Evolutionary conservation across 2,113 vertebrate species (phyloP), one percentile per base, ranked within the genome.

Genomic region (Synchiropus splendidus): DNA sequence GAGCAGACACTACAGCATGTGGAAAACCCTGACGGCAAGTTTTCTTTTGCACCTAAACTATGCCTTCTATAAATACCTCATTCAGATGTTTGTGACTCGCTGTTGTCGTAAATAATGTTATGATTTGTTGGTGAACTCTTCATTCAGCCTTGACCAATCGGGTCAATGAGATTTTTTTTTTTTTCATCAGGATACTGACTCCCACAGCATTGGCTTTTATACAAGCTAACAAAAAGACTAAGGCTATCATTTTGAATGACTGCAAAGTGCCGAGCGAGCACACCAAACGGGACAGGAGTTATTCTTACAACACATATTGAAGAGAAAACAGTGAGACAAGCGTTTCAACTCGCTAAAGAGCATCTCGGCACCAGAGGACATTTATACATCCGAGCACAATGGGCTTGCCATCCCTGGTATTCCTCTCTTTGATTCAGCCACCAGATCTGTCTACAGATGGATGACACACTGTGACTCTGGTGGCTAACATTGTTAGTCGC

Each of bases 171-270:
- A 27, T 8, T 8, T 27, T 27, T 27, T 27, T n/a, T n/a, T n/a
- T n/a, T n/a, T n/a, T n/a, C n/a, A 27, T 27, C 21, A 27, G 21
- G 21, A 27, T 27, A 8, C 49, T 18, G 48, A 45, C 33, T 45
- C 18, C 32, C 11, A 31, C 63, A 58, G 48, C 21, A 27, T 4
- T 5, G 21, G 21, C 21, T 47, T 48, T 68, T 51, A 40, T 53
- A 45, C 12, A 48, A 52, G 52, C 37, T 57, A 65, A 61, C 45
- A 27, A 63, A 45, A 18, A 58, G 62, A 61, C 43, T 67, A 47
- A 33, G 45, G 51, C 67, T 54, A 51, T 69, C 59, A 64, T 51
- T 59, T 58, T 69, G 64, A 76, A 63, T 58, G 60, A 74, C 65
- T 79, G 70, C 73, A 58, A 62, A 56, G 63, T 42, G 56, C 52